Conservation (phyloP, 2,113 vertebrate species). For the Bubalus kerabau region DNA sequence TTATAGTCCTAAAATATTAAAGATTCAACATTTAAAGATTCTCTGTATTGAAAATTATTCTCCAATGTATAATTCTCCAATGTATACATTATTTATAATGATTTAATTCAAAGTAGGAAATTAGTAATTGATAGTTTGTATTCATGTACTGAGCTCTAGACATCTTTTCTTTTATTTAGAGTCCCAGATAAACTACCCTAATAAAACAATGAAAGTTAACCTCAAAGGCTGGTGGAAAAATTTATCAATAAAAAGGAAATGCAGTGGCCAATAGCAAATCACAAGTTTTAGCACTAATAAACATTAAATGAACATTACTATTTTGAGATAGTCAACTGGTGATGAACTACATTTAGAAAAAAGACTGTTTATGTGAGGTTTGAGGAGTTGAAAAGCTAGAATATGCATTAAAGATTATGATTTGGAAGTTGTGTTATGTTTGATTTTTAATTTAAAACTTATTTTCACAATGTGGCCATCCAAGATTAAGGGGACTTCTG, state of each 20-base stretch:
- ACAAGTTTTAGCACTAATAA: background rate
- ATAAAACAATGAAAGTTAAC: background rate
- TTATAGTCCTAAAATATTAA: background rate
- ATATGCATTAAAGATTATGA: background rate
- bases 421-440: background rate
- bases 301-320: background rate
- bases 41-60: background rate
- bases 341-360: background rate
- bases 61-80: background rate
- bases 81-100: background rate
- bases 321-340: background rate
- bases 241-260: background rate
- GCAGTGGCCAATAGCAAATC: background rate
- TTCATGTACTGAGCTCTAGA: background rate
- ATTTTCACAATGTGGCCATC: background rate
- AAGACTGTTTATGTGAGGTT: background rate
- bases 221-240: background rate
- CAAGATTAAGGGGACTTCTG: background rate
- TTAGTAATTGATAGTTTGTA: background rate
- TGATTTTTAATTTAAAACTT: background rate
- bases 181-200: background rate
- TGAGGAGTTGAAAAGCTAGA: background rate
- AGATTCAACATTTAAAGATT: background rate
- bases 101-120: slow-evolving; percentile 8
- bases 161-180: background rate